Base-by-base conservation (phyloP, 1,140 invertebrate genomes). In the Macrobrachium rosenbergii region DNA sequence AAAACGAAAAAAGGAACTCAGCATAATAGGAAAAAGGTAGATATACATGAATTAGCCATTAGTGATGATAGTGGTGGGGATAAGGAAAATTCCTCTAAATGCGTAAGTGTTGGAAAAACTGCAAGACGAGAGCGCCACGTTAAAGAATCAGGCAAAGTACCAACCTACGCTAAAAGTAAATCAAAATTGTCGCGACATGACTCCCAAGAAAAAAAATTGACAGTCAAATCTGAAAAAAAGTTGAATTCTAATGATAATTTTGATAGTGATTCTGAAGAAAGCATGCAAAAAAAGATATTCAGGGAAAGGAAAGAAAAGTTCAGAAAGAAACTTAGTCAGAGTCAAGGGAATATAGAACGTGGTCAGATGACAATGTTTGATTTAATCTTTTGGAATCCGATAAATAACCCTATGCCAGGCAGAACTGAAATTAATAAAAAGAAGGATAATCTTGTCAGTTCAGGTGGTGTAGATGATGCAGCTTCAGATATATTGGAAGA, bases 341-440 rank as follows among this genome's bases (percentile, higher is more conserved):
- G 93, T 52, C 91, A 94, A 43, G 93, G 92, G 83, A 91, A 92
- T 37, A 93, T 94, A 3, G 95, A 96, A 89, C 93, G 94, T 90
- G 93, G 93, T 37, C 94, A 94, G 77, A 94, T 98, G 83, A 98
- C 95, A 64, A 97, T 98, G 96, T 95, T 96, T 90, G 97, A 98
- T 93, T 93, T 98, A 72, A 97, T 98, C 90, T 97, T 95, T 92
- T 97, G 96, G 91, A 98, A 98, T 92, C 97, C 97, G 19, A 63
- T 79, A 5, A 91, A 92, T 1, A 94, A 88, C 64, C 89, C 89
- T 6, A 90, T 90, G 89, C 89, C 89, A 60, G 87, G 82, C 11
- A 58, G 82, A 17, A 17, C 78, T 14, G 77, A 84, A 17, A 23
- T 60, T n/a, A 21, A 37, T 16, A 85, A 83, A 43, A 82, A 88